phyloP scores from a whole-genome alignment of 2,797 vertebrate genomes.

The Aythya fuligula region DNA sequence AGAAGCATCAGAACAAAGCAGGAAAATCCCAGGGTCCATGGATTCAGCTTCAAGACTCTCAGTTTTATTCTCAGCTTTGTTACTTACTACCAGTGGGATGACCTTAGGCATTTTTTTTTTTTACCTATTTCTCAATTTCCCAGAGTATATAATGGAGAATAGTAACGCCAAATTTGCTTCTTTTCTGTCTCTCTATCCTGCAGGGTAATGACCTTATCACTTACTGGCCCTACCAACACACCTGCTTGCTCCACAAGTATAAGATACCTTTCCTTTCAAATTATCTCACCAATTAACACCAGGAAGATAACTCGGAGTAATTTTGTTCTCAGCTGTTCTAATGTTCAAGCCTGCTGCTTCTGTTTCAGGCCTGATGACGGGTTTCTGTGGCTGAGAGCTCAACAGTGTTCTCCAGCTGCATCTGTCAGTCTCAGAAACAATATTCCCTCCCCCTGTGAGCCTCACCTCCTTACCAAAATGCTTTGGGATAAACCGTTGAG shows the following conservation, averaged over 20 bases:
- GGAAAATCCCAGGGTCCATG: rapidly evolving
- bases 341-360: background rate
- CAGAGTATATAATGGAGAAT: rapidly evolving
- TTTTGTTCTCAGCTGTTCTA: background rate
- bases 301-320: rapidly evolving
- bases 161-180: background rate
- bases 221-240: background rate
- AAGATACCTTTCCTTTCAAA: background rate
- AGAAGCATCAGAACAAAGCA: background rate
- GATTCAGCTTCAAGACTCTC: background rate
- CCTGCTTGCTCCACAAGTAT: background rate
- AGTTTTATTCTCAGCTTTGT: background rate
- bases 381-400: background rate
- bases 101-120: background rate
- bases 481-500: background rate
- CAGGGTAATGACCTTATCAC: background rate
- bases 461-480: background rate
- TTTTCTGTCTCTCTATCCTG: background rate
- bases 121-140: background rate
- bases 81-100: background rate
- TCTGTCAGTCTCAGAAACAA: background rate
- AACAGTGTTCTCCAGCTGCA: background rate
- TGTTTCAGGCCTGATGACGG: background rate
- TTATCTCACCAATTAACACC: background rate
- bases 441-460: background rate